phyloP scores from a whole-genome alignment of 2,797 vertebrate genomes.

The Salarias fasciatus region DNA sequence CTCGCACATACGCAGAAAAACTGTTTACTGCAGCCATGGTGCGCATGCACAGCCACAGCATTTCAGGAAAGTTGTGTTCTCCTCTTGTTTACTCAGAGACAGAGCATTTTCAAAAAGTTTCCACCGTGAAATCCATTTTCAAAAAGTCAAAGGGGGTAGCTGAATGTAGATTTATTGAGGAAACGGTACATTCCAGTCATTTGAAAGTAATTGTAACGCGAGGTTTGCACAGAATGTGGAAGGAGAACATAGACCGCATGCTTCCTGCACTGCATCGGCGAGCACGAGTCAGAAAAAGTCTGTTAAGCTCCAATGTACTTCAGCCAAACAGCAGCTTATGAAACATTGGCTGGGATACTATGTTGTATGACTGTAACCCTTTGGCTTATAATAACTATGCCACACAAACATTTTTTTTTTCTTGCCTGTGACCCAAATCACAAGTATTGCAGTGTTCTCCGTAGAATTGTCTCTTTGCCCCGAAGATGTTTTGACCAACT shows the following conservation, averaged over 20 bases:
- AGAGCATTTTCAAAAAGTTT: too few relatives aligned
- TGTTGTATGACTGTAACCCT: neutral
- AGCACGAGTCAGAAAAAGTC: neutral
- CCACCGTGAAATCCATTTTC: too few relatives aligned
- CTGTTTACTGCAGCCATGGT: too few relatives aligned
- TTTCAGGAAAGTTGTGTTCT: too few relatives aligned
- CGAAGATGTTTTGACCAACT: slow-evolving; percentile 21
- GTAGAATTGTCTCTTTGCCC: slow-evolving; percentile 11
- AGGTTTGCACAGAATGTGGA: too few relatives aligned
- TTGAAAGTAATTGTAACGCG: too few relatives aligned
- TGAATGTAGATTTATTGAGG: too few relatives aligned
- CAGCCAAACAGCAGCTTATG: neutral
- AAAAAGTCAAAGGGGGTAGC: too few relatives aligned
- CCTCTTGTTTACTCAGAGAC: too few relatives aligned
- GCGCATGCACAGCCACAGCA: too few relatives aligned
- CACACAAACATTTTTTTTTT: slow-evolving; percentile 8
- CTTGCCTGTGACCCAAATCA: slow-evolving; percentile 13
- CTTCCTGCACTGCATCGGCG: neutral
- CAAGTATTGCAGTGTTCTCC: slow-evolving; percentile 6
- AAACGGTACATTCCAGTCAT: too few relatives aligned
- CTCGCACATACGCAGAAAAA: too few relatives aligned
- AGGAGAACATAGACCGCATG: neutral
- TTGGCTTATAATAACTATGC: neutral
- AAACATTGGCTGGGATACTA: neutral
- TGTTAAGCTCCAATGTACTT: neutral